Conservation (phyloP, 1,140 invertebrate genomes). For the Cepaea nemoralis region DNA sequence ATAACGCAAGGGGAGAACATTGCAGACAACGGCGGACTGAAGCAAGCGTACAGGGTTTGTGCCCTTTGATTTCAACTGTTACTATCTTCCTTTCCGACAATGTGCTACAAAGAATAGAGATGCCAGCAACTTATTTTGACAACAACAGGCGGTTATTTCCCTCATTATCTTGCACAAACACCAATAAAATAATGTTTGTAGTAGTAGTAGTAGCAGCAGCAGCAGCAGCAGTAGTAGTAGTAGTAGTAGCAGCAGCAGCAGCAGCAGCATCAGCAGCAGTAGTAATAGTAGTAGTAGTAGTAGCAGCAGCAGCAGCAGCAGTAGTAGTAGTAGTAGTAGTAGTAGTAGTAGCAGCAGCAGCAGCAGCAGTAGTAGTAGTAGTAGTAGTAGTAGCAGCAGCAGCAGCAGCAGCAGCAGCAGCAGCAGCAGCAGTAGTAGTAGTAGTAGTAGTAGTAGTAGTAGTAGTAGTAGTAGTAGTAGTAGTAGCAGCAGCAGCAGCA, state of each 20-base stretch:
- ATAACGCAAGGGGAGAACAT: constrained; percentile 80
- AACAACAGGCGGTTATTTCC: too few species aligned
- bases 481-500: not conserved
- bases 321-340: not conserved
- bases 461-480: constrained; percentile 1
- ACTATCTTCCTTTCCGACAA: too few species aligned
- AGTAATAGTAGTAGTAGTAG: constrained; percentile 14
- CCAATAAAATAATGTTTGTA: constrained; percentile 5
- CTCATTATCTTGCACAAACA: too few species aligned
- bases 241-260: constrained; percentile 15
- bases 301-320: constrained; percentile 6
- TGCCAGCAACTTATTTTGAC: too few species aligned
- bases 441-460: constrained; percentile 4
- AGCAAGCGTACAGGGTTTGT: constrained; percentile 76
- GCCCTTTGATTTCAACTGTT: not conserved
- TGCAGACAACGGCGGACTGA: constrained; percentile 79
- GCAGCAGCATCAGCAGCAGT: constrained; percentile 5
- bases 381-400: constrained; percentile 16
- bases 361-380: constrained; percentile 20
- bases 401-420: constrained; percentile 3
- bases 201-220: constrained; percentile 3
- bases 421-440: constrained; percentile 14
- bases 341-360: not conserved
- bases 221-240: not conserved
- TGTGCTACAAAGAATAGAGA: too few species aligned